Evolutionary conservation across 2,797 vertebrate species (phyloP), one percentile per base, ranked within the genome.

Genomic region (Nyctibius grandis): DNA sequence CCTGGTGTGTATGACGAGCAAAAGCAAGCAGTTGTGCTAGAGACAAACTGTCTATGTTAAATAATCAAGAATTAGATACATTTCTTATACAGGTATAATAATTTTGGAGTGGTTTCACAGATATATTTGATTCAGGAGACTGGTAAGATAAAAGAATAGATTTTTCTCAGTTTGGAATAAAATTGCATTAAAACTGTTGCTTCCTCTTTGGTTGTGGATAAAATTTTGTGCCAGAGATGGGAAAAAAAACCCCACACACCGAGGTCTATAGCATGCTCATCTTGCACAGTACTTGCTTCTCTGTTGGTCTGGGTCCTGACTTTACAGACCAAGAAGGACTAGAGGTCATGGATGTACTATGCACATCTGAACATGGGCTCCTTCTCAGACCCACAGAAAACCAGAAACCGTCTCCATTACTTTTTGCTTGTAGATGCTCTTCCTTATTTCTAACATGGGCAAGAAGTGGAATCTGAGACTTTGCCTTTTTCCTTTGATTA

Each of bases 171-270:
- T 63, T 79, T 76, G 36, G 28, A 87, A 85, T 40, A 79, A 65
- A 85, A 73, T 47, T 36, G 2, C 4, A 18, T 72, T 60, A 51
- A 72, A 89, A 18, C 1, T n/a, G 19, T 34, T 81, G 26, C 5
- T 79, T 86, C 21, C 20, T 2, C 2, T 67, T 54, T 74, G 9
- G 10, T 38, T 77, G 61, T 56, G 25, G 25, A n/a, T 29, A 38
- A 85, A 53, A 61, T 51, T 38, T 75, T 72, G 38, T 57, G 21
- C 23, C 25, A 80, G 29, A 85, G 12, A 34, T 17, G 21, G 22
- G 10, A 1, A 47, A 72, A 44, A 2, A 45, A 25, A 5, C 11
- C 10, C 6, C 28, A 57, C 4, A 21, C 22, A 26, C 0, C 7
- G 31, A 17, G 11, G n/a, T n/a, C n/a, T n/a, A n/a, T 12, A 29